Evolutionary conservation across 2,888 invertebrate genomes (phyloP).

Genomic region (Xylota segnis): DNA sequence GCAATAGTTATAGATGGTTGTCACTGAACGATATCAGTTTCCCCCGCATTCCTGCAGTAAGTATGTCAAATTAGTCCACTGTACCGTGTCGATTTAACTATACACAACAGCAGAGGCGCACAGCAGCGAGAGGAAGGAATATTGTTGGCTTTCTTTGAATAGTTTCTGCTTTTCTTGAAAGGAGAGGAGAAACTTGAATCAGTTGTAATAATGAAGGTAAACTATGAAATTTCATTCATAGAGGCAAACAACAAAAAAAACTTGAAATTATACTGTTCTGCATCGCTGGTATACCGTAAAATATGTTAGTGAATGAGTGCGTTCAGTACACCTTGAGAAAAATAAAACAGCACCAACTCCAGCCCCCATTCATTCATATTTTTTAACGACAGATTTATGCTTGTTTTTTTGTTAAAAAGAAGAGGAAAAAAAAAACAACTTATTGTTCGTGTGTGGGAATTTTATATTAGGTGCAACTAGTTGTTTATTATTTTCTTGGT

Average conservation of each 20-base stretch:
- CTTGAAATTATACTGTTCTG: slow-evolving; percentile 45
- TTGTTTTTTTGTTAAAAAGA: background rate
- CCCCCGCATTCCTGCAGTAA: slow-evolving; percentile 19
- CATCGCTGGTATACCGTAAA: slow-evolving; percentile 62
- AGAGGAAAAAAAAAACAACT: background rate
- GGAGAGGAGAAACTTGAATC: slow-evolving; percentile 47
- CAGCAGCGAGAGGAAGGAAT: background rate
- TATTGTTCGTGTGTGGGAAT: slow-evolving; percentile 52
- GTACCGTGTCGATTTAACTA: slow-evolving; percentile 60
- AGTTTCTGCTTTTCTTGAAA: slow-evolving; percentile 1
- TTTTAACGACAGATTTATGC: slow-evolving; percentile 19
- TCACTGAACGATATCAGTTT: slow-evolving; percentile 18
- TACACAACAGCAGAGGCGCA: too few species aligned
- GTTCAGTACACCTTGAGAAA: slow-evolving; percentile 61
- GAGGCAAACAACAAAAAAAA: slow-evolving; percentile 9
- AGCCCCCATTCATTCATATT: slow-evolving; percentile 28
- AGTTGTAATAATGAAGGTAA: slow-evolving; percentile 24
- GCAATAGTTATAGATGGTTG: background rate
- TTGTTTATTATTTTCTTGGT: slow-evolving; percentile 55
- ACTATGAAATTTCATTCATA: slow-evolving; percentile 65
- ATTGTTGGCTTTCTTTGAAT: slow-evolving; percentile 25
- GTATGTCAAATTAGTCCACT: slow-evolving; percentile 61
- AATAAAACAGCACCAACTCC: slow-evolving; percentile 8
- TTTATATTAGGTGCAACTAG: slow-evolving; percentile 56
- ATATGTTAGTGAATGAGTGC: slow-evolving; percentile 63